Evolutionary conservation across 2,113 vertebrate genomes (phyloP).

Genomic region (Cyprinodon brontotheroides): DNA sequence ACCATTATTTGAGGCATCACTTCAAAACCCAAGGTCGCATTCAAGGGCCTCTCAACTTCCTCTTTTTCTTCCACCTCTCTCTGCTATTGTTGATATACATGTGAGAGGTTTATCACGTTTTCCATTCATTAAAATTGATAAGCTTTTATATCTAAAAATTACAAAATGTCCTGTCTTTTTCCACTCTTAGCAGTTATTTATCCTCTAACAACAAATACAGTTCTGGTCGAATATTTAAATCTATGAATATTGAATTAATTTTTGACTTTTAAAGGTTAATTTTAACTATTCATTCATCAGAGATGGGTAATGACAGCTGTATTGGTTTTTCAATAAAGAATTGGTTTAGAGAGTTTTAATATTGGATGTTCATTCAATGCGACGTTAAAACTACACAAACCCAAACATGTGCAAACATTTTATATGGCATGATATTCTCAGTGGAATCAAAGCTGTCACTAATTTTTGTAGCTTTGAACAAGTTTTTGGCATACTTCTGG

Average conservation of each 20-base stretch:
- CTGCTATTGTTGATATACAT: not conserved
- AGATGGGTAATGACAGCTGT: not conserved
- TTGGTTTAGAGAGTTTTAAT: not conserved
- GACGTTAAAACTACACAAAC: not conserved
- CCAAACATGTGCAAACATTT: not conserved
- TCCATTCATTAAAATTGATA: not conserved
- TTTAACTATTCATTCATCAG: not conserved
- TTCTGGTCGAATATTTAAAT: not conserved
- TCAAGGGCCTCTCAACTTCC: conserved; percentile 15
- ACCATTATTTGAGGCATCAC: conserved; percentile 26
- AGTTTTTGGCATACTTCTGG: not conserved
- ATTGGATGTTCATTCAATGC: not conserved
- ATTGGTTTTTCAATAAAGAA: not conserved
- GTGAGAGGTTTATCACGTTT: conserved; percentile 1
- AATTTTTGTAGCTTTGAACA: not conserved
- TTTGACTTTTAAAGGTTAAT: not conserved
- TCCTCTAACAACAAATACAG: not conserved
- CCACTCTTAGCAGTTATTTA: not conserved
- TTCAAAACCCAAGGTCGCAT: conserved; percentile 37
- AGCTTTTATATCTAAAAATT: not conserved
- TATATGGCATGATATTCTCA: not conserved
- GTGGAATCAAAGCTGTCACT: not conserved
- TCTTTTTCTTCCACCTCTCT: not conserved
- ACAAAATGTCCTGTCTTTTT: not conserved
- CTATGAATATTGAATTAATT: not conserved